These are phyloP conservation scores for Sparus aurata DNA, from an alignment of 2,797 vertebrate genomes.

Conservation along the genomic window DNA sequence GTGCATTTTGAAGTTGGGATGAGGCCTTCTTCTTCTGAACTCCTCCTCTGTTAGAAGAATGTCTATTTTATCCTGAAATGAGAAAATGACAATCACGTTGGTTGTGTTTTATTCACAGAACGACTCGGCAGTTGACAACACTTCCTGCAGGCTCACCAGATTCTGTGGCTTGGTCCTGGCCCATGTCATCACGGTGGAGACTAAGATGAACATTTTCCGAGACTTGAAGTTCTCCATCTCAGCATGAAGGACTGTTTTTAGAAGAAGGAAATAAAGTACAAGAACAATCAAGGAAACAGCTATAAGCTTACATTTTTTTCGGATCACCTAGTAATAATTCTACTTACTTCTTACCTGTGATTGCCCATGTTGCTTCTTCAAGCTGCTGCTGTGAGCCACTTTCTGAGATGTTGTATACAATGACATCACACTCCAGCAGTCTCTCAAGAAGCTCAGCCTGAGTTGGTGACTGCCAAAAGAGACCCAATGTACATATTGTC, in stretches of 20 bases:
- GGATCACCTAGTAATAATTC: not conserved
- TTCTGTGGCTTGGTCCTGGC: constrained; percentile 86
- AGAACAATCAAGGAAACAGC: not conserved
- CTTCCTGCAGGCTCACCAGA: constrained; percentile 83
- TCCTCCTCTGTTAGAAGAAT: constrained; percentile 88
- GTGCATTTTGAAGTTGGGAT: constrained; percentile 88
- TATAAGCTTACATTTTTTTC: too few relatives aligned
- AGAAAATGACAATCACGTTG: not conserved
- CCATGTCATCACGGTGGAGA: constrained; percentile 96
- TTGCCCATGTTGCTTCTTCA: constrained; percentile 92
- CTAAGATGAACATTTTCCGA: constrained; percentile 91
- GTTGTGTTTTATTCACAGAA: constrained; percentile 3
- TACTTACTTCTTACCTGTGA: constrained; percentile 61
- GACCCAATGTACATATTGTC: not conserved
- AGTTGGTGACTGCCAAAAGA: constrained; percentile 80
- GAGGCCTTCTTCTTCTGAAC: constrained; percentile 88
- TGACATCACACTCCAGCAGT: constrained; percentile 90
- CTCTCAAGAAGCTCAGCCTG: constrained; percentile 82
- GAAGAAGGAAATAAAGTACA: not conserved
- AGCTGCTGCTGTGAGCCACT: constrained; percentile 73
- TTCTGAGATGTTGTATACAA: constrained; percentile 95
- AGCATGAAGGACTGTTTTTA: constrained; percentile 84
- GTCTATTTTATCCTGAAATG: constrained; percentile 86
- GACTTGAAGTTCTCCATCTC: constrained; percentile 84
- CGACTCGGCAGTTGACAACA: not conserved